Evolutionary conservation across 2,797 vertebrate species (phyloP).

Genomic region (Vipera latastei): DNA sequence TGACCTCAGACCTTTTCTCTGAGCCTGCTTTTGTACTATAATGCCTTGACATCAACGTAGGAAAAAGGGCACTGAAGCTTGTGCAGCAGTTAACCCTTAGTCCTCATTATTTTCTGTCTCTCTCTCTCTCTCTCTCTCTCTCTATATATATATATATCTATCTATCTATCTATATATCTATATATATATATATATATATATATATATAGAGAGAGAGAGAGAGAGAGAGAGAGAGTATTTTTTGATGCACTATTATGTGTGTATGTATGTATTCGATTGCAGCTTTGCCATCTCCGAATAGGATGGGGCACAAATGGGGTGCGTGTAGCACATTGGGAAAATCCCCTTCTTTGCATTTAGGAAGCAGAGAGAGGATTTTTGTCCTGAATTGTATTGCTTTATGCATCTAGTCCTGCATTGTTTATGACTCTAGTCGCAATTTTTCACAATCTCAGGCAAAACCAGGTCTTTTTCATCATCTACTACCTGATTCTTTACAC

Average conservation of each 20-base stretch:
- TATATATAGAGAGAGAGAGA: too few relatives aligned
- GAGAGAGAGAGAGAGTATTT: too few relatives aligned
- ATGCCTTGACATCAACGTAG: not conserved
- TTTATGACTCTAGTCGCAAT: not conserved
- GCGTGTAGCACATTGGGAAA: not conserved
- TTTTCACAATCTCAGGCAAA: not conserved
- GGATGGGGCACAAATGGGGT: not conserved
- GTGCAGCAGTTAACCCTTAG: not conserved
- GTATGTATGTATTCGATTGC: not conserved
- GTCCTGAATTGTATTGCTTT: not conserved
- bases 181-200: too few relatives aligned
- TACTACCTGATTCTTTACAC: not conserved
- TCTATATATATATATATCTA: too few relatives aligned
- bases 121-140: too few relatives aligned
- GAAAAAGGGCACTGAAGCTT: not conserved
- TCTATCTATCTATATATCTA: too few relatives aligned
- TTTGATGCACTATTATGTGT: too few relatives aligned
- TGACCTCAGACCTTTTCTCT: not conserved
- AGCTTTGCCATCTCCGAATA: not conserved
- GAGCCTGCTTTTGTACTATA: not conserved
- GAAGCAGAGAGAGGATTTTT: not conserved
- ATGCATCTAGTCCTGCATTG: not conserved
- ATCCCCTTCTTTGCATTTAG: not conserved
- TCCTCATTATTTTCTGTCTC: not conserved
- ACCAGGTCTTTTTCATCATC: not conserved